These are phyloP conservation scores for Mirounga angustirostris DNA, from an alignment of 2,113 vertebrate species.

Conservation along the genomic window DNA sequence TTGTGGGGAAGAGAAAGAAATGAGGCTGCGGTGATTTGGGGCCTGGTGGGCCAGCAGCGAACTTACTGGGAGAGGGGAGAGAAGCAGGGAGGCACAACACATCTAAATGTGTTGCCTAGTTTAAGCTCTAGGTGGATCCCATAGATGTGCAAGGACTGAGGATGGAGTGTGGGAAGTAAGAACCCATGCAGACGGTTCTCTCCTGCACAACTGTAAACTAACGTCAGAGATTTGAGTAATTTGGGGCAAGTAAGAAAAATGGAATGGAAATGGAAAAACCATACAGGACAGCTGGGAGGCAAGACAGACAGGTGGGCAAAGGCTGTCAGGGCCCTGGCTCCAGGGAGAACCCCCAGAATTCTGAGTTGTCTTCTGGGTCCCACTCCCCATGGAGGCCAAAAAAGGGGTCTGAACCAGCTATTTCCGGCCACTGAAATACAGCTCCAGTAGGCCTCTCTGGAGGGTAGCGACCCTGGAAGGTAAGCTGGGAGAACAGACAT, in stretches of 20 bases:
- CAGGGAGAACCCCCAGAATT: not conserved
- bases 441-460: not conserved
- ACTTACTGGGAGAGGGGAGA: not conserved
- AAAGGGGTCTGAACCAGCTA: not conserved
- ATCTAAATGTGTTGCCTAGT: not conserved
- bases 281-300: not conserved
- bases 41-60: not conserved
- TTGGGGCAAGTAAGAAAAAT: not conserved
- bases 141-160: not conserved
- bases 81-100: not conserved
- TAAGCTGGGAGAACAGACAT: not conserved
- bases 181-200: not conserved
- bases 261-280: not conserved
- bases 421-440: conserved; percentile 7
- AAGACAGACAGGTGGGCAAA: not conserved
- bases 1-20: not conserved
- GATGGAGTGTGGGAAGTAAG: not conserved
- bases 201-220: not conserved
- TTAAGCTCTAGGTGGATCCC: not conserved
- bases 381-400: not conserved
- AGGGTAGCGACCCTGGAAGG: not conserved
- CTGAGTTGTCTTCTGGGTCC: not conserved
- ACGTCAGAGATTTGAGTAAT: not conserved
- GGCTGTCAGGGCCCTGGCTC: not conserved
- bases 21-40: not conserved